Percentiles rank a stretch among this genome's conserved stretches.
Evolutionary conservation across 2,113 vertebrate species (phyloP).

Genomic region (Asarcornis scutulata): DNA sequence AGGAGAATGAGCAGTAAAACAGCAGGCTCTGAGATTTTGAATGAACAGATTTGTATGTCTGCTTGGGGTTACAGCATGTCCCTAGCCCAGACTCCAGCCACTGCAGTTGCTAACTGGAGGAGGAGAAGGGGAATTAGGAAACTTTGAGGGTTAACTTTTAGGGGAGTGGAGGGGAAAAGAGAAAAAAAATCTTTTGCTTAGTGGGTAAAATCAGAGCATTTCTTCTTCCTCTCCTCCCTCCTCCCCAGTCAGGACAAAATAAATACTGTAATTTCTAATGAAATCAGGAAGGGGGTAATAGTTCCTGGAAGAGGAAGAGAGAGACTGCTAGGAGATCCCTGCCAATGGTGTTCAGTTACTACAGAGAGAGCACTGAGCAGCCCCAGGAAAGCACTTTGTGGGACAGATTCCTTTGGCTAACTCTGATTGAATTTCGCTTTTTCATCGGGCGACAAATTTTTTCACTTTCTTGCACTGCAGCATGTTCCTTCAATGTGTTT

Average conservation of each 20-base stretch:
- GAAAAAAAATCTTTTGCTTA: constrained; percentile 23
- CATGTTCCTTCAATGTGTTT: neutral
- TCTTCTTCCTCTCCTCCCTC: constrained; percentile 32
- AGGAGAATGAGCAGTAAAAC: neutral
- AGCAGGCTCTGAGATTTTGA: neutral
- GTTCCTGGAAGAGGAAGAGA: constrained; percentile 73
- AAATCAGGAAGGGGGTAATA: constrained; percentile 73
- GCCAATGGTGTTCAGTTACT: constrained; percentile 64
- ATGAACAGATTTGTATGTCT: neutral
- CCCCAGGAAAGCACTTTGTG: constrained; percentile 61
- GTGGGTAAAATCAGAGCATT: constrained; percentile 20
- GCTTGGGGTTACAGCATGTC: neutral
- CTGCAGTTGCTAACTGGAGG: neutral
- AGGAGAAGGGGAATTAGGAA: neutral
- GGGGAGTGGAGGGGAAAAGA: neutral
- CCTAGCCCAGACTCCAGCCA: neutral
- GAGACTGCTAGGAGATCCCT: constrained; percentile 35
- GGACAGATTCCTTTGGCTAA: constrained; percentile 54
- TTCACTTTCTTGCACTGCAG: constrained; percentile 51
- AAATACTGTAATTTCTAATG: constrained; percentile 65
- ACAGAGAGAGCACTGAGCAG: constrained; percentile 42
- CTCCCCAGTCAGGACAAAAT: constrained; percentile 45
- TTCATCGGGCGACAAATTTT: constrained; percentile 32
- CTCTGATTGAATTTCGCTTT: constrained; percentile 47
- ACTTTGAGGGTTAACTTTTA: constrained; percentile 18